Conservation (phyloP, 2,113 vertebrate genomes). For the Bufo gargarizans region DNA sequence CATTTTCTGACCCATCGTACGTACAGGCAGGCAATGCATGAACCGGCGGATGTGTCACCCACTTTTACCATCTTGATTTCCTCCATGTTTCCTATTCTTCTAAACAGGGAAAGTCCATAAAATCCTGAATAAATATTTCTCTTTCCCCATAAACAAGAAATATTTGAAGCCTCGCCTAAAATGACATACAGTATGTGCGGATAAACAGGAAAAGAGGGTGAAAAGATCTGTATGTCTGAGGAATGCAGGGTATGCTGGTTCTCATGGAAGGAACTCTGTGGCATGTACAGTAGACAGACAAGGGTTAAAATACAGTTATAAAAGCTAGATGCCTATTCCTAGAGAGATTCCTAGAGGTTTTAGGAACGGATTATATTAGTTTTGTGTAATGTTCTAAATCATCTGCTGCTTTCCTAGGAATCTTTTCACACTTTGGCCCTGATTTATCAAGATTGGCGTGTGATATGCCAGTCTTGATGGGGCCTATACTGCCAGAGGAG, state of each 20-base stretch:
- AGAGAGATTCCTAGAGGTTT: too few species aligned
- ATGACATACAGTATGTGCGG: not conserved
- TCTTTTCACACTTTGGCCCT: too few species aligned
- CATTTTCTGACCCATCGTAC: not conserved
- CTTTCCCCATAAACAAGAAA: conserved; percentile 45
- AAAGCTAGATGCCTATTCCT: not conserved
- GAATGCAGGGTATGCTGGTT: not conserved
- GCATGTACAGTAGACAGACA: not conserved
- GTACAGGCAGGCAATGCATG: not conserved
- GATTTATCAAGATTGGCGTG: too few species aligned
- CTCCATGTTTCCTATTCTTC: not conserved
- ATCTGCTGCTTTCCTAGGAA: too few species aligned
- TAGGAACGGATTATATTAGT: too few species aligned
- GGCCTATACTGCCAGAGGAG: too few species aligned
- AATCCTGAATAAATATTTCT: conserved; percentile 43
- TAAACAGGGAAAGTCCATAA: not conserved
- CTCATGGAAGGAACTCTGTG: not conserved
- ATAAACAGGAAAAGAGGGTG: conserved; percentile 44
- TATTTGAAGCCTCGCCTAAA: conserved; percentile 40
- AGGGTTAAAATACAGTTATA: not conserved
- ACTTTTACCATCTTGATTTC: not conserved
- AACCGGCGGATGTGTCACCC: not conserved
- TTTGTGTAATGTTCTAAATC: too few species aligned
- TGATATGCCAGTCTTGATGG: too few species aligned
- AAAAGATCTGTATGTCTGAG: not conserved